Evolutionary conservation across 64 coral and sea anemone genomes (phyloP), one percentile per base, ranked within the genome.

Genomic region (Trachythela sp.): DNA sequence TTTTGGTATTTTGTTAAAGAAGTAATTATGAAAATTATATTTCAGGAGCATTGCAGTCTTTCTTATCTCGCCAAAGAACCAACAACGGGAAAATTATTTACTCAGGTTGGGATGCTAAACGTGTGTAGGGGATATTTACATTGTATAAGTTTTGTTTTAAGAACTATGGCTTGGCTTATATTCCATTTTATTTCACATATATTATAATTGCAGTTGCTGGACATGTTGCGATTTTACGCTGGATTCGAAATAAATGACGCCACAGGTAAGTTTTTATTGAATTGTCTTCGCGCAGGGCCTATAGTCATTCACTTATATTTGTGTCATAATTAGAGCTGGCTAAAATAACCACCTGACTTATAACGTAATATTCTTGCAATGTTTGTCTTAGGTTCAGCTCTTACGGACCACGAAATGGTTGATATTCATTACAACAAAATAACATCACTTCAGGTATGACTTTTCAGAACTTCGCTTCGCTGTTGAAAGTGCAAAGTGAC

Each of bases 321-420:
- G 13, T n/a, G n/a, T n/a, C n/a, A n/a, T n/a, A n/a, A n/a, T n/a
- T n/a, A n/a, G n/a, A n/a, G n/a, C n/a, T n/a, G n/a, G n/a, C n/a
- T n/a, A n/a, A n/a, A n/a, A n/a, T n/a, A n/a, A n/a, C n/a, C n/a
- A n/a, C n/a, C n/a, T n/a, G n/a, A n/a, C n/a, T n/a, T n/a, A n/a
- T n/a, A n/a, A n/a, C n/a, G n/a, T n/a, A n/a, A n/a, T n/a, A n/a
- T 84, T n/a, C 60, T 10, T 86, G 4, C 5, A 68, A 68, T 37
- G 26, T 80, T 37, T 80, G 8, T 80, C 32, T 86, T 9, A 97
- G 95, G 95, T 13, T 92, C 90, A 45, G 90, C 95, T 9, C 76
- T 98, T 1, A 98, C 95, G 22, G 95, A 98, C 56, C 95, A 98
- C 86, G 95, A 98, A 89, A 98, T 98, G 95, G 95, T 98, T n/a